These are phyloP conservation scores for Salvator merianae DNA, from an alignment of 2,113 vertebrate species.

Conservation along the genomic window DNA sequence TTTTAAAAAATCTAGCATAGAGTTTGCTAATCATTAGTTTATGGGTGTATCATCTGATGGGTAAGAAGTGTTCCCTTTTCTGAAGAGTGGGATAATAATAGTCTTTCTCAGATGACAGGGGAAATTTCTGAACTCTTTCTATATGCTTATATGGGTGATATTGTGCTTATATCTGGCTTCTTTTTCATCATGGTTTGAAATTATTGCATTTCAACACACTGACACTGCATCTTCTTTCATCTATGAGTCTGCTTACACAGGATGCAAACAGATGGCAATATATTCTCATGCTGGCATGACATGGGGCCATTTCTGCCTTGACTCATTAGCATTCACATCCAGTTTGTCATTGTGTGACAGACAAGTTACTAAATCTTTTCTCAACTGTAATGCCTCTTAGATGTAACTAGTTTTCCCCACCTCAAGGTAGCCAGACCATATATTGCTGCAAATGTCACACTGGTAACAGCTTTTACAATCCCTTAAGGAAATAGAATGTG, in stretches of 20 bases:
- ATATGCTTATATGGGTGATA: too few relatives aligned
- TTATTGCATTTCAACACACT: rapidly evolving
- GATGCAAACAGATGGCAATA: conserved; percentile 80
- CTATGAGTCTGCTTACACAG: conserved; percentile 56
- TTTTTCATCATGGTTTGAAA: neutral
- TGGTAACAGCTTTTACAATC: conserved; percentile 32
- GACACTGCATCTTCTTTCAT: neutral
- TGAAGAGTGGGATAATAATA: too few relatives aligned
- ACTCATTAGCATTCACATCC: neutral
- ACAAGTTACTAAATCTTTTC: neutral
- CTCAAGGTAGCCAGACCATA: conserved; percentile 13
- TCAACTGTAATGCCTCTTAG: neutral
- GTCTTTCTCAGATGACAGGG: too few relatives aligned
- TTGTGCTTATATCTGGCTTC: neutral
- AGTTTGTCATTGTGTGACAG: neutral
- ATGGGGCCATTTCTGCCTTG: conserved; percentile 27
- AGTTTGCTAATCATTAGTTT: too few relatives aligned
- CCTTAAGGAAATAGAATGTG: conserved; percentile 45
- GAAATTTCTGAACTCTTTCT: too few relatives aligned
- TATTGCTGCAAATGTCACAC: conserved; percentile 18
- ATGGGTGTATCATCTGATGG: too few relatives aligned
- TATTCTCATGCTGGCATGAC: conserved; percentile 65
- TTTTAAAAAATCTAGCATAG: too few relatives aligned
- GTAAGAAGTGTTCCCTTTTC: too few relatives aligned
- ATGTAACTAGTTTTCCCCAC: conserved; percentile 5